Base-by-base conservation (phyloP, 2,113 vertebrate species). In the Nycticebus coucang region DNA sequence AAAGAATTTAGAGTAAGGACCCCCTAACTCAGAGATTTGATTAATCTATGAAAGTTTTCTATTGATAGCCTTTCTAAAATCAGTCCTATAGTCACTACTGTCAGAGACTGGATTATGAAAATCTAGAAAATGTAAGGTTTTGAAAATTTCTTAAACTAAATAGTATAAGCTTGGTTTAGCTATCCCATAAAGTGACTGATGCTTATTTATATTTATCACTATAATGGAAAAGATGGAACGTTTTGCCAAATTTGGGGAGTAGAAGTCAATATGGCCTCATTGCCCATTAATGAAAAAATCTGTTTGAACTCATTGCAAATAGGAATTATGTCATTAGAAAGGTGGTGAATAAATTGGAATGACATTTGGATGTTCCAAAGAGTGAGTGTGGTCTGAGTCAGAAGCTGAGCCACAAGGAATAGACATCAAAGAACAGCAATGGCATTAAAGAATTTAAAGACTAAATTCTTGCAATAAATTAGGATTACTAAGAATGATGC, bases 361-460 rank as follows among this genome's bases (percentile, higher is more conserved):
- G 66, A 57, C 30, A 72, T 95, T 94, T 91, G 33, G 50, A 55
- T 93, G 59, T 90, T 90, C 66, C 68, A 85, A 69, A 50, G 28
- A 50, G 3, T 75, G 59, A 75, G 8, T 81, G 50, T 85, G 24
- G 55, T 94, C 53, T 66, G n/a, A 92, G 22, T 90, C 33, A 96
- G 89, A 95, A 53, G 14, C 59, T 91, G 28, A 91, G 10, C 5
- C 37, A 33, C 37, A 10, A 45, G 21, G 10, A 81, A 50, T n/a
- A 17, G 33, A 80, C 79, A 17, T 35, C n/a, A 69, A 83, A 7
- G 21, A 35, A 37, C 3, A 92, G 26, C 2, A 53, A 30, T 80
- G 26, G 13, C n/a, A 37, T 0, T 62, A 24, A 30, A 28, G 8
- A 82, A 28, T 91, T 78, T 11, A 60, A 86, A 80, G 50, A 2